Percentiles rank a stretch among this genome's conserved stretches.
phyloP scores from a whole-genome alignment of 2,888 invertebrate species.

The Alcis repandata region DNA sequence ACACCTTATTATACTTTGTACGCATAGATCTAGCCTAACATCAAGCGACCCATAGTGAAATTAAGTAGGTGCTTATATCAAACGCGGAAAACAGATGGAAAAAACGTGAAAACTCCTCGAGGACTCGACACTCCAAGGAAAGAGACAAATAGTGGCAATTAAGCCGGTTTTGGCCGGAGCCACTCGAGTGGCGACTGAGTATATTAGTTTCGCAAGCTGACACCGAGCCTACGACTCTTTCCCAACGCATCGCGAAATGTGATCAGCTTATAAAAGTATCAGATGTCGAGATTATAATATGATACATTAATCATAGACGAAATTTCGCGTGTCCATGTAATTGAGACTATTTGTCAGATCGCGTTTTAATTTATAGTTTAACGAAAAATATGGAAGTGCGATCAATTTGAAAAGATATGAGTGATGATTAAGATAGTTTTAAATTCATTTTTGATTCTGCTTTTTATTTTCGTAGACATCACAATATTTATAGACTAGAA shows the following conservation, averaged over 20 bases:
- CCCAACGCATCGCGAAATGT: conserved; percentile 25
- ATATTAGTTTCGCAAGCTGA: conserved; percentile 9
- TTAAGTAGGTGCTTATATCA: background rate
- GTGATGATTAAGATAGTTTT: background rate
- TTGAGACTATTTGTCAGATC: conserved; percentile 11
- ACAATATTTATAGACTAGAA: no score
- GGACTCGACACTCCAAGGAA: conserved; percentile 26
- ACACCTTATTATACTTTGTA: no score
- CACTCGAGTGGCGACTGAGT: conserved; percentile 18
- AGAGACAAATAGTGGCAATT: conserved; percentile 39
- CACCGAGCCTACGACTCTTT: conserved; percentile 17
- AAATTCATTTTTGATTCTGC: background rate
- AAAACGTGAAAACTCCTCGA: conserved; percentile 13
- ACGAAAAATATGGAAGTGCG: conserved; percentile 17
- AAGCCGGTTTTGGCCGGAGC: conserved; percentile 34
- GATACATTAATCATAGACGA: conserved; percentile 28
- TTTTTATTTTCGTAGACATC: no score
- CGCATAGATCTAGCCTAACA: background rate
- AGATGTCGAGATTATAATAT: conserved; percentile 4
- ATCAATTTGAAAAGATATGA: conserved; percentile 16
- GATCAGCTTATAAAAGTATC: conserved; percentile 22
- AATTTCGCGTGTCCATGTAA: conserved; percentile 23
- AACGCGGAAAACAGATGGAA: conserved; percentile 13
- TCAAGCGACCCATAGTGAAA: background rate
- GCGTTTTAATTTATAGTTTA: conserved; percentile 18